Evolutionary conservation across 2,113 vertebrate species (phyloP).

Genomic region (Syngnathus floridae): DNA sequence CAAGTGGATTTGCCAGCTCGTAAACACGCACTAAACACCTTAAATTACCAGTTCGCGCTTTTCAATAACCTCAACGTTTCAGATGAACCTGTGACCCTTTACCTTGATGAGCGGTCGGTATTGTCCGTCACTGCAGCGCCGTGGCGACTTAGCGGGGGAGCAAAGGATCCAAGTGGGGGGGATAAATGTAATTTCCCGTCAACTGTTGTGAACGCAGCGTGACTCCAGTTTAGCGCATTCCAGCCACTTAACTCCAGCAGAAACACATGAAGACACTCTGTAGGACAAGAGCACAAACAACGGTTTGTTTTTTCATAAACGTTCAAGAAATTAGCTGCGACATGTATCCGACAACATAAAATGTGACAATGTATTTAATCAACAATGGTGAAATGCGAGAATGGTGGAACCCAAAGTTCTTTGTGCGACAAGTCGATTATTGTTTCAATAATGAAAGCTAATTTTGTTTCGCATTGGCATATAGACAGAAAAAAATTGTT

Average conservation of each 20-base stretch:
- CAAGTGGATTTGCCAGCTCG: not conserved
- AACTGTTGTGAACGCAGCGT: constrained; percentile 20
- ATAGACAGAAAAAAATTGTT: too few species aligned
- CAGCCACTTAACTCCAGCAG: constrained; percentile 21
- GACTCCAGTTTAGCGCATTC: constrained; percentile 41
- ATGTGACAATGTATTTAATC: not conserved
- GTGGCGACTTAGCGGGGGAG: not conserved
- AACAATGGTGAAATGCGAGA: not conserved
- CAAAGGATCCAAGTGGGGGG: not conserved
- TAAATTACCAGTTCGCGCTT: too few species aligned
- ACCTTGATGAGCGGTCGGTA: not conserved
- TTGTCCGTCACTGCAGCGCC: not conserved
- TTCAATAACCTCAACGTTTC: not conserved
- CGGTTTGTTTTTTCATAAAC: not conserved
- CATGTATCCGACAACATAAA: not conserved
- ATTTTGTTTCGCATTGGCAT: not conserved
- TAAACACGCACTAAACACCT: not conserved
- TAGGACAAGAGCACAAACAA: constrained; percentile 16
- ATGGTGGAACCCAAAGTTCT: not conserved
- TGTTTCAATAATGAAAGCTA: not conserved
- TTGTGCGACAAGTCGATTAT: not conserved
- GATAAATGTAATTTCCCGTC: constrained; percentile 43
- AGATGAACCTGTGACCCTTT: not conserved
- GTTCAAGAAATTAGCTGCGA: not conserved
- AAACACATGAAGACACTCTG: constrained; percentile 18